These are phyloP conservation scores for Lagria hirta DNA, from an alignment of 2,888 invertebrate species.

Conservation along the genomic window DNA sequence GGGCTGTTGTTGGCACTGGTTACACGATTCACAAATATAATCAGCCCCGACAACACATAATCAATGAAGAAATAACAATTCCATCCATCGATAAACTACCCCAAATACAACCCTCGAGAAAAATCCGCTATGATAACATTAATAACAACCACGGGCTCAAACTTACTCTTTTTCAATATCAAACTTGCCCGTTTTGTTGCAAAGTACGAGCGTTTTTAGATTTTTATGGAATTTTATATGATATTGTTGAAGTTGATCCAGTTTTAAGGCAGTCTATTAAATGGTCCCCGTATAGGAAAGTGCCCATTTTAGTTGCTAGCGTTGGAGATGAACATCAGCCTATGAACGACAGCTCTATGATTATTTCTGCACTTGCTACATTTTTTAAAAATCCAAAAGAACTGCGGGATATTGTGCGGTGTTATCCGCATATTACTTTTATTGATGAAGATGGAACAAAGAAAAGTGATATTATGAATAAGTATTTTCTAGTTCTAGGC, in stretches of 20 bases:
- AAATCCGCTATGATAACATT: constrained; percentile 48
- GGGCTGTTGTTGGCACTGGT: constrained; percentile 55
- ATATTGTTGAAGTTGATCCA: constrained; percentile 96
- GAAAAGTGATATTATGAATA: constrained; percentile 78
- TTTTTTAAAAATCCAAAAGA: constrained; percentile 66
- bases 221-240: constrained; percentile 89
- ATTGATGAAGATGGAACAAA: constrained; percentile 68
- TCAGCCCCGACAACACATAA: constrained; percentile 51
- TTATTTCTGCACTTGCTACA: constrained; percentile 85
- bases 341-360: constrained; percentile 91
- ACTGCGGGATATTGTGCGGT: constrained; percentile 71
- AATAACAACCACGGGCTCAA: constrained; percentile 60
- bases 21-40: constrained; percentile 55
- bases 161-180: constrained; percentile 91
- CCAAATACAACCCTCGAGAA: constrained; percentile 54
- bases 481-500: constrained; percentile 84
- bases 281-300: constrained; percentile 94
- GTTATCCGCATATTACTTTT: constrained; percentile 72
- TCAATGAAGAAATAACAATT: constrained; percentile 53
- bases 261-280: constrained; percentile 87
- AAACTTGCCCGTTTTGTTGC: constrained; percentile 97
- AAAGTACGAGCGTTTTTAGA: constrained; percentile 91
- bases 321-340: constrained; percentile 76
- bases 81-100: constrained; percentile 49
- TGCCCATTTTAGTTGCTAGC: constrained; percentile 84